phyloP scores from a whole-genome alignment of 2,797 vertebrate species.

The Pempheris klunzingeri region DNA sequence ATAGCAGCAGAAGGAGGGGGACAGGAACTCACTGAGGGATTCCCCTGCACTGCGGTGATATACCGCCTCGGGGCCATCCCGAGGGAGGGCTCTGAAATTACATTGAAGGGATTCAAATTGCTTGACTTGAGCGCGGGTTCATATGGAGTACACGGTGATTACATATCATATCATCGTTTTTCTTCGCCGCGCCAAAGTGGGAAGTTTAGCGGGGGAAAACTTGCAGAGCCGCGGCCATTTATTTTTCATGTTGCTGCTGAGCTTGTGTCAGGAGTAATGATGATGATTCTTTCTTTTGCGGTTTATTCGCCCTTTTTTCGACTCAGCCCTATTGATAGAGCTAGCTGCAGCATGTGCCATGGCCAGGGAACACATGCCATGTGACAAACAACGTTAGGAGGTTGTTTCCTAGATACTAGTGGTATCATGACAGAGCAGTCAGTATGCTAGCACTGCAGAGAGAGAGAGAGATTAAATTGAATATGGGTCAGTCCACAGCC shows the following conservation, averaged over 20 bases:
- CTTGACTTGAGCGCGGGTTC: constrained; percentile 60
- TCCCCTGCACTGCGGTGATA: constrained; percentile 74
- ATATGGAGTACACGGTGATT: constrained; percentile 57
- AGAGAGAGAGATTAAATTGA: constrained; percentile 60
- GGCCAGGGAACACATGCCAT: constrained; percentile 32
- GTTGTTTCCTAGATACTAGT: constrained; percentile 47
- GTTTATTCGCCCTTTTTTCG: constrained; percentile 7
- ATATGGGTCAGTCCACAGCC: constrained; percentile 75
- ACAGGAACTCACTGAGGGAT: constrained; percentile 63
- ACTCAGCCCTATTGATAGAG: neutral
- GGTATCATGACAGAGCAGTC: constrained; percentile 52
- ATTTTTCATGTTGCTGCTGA: constrained; percentile 34
- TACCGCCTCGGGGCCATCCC: constrained; percentile 63
- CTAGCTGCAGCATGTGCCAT: constrained; percentile 22
- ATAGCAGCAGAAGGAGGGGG: constrained; percentile 49
- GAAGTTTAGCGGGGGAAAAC: constrained; percentile 30
- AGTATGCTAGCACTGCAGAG: constrained; percentile 28
- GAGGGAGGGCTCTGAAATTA: constrained; percentile 59
- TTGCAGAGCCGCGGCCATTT: constrained; percentile 22
- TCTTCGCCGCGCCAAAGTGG: neutral
- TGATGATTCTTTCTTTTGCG: neutral
- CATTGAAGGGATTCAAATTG: constrained; percentile 70
- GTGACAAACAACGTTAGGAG: constrained; percentile 52
- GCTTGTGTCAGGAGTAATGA: neutral
- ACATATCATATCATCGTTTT: constrained; percentile 32